These are phyloP conservation scores for Pseudochirops corinnae DNA, from an alignment of 2,797 vertebrate species.

Conservation along the genomic window DNA sequence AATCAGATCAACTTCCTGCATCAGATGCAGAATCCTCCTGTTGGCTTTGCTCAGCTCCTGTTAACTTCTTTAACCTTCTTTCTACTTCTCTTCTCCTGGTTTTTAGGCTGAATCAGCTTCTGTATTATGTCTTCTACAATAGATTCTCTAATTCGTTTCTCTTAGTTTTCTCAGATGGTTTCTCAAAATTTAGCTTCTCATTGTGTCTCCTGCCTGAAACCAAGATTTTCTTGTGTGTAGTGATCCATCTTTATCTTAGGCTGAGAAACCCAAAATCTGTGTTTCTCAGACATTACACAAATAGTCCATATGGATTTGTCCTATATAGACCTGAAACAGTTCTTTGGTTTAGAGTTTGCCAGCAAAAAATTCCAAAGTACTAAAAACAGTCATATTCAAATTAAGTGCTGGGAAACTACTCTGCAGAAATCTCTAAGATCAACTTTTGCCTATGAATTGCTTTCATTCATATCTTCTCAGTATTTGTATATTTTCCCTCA, in stretches of 20 bases:
- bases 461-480: not conserved
- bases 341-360: not conserved
- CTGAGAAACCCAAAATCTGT: not conserved
- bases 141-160: not conserved
- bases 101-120: not conserved
- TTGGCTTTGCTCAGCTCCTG: not conserved
- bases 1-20: not conserved
- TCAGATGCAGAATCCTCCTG: not conserved
- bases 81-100: not conserved
- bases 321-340: not conserved
- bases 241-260: not conserved
- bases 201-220: not conserved
- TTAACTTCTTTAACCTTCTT: not conserved
- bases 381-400: conserved; percentile 1
- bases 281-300: not conserved
- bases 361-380: not conserved
- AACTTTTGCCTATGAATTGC: not conserved
- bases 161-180: not conserved
- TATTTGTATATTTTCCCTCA: not conserved
- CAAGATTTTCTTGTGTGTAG: not conserved
- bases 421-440: not conserved
- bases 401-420: not conserved
- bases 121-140: not conserved
- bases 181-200: not conserved
- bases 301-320: not conserved